Evolutionary conservation across 2,113 vertebrate species (phyloP).

Genomic region (Cnemophilus loriae): DNA sequence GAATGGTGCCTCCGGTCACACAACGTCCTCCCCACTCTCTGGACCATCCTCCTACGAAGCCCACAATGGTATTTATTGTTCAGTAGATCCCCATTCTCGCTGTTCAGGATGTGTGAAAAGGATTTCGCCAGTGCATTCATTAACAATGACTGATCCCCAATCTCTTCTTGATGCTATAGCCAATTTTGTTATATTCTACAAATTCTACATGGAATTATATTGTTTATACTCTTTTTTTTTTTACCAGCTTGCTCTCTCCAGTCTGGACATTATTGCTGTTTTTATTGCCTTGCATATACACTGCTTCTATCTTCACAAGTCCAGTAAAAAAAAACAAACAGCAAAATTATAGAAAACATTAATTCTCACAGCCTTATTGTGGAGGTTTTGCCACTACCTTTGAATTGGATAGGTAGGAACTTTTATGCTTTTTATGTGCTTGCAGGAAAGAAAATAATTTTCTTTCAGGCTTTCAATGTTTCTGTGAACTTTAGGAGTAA

Average conservation of each 20-base stretch:
- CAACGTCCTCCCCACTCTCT: slow-evolving; percentile 77
- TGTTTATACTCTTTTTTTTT: not conserved
- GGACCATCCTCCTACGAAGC: slow-evolving; percentile 67
- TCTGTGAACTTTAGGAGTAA: not conserved
- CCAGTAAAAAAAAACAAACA: not conserved
- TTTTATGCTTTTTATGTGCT: not conserved
- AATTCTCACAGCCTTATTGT: not conserved
- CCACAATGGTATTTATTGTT: slow-evolving; percentile 57
- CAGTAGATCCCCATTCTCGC: not conserved
- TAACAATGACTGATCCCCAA: not conserved
- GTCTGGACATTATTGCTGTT: not conserved
- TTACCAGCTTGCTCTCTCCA: not conserved
- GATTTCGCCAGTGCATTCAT: not conserved
- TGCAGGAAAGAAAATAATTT: not conserved
- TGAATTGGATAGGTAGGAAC: not conserved
- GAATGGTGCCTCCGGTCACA: not conserved
- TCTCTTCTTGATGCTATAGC: not conserved
- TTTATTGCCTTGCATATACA: not conserved
- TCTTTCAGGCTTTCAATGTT: not conserved
- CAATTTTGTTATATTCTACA: not conserved
- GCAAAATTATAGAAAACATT: not conserved
- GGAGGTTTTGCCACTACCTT: not conserved
- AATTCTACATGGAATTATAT: not conserved
- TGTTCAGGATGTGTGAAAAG: accelerated
- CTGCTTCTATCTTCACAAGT: not conserved